A percentile compares a stretch with the other conserved stretches of the same genome.
Evolutionary conservation across 2,888 invertebrate species (phyloP).

Genomic region (Portevinia maculata): DNA sequence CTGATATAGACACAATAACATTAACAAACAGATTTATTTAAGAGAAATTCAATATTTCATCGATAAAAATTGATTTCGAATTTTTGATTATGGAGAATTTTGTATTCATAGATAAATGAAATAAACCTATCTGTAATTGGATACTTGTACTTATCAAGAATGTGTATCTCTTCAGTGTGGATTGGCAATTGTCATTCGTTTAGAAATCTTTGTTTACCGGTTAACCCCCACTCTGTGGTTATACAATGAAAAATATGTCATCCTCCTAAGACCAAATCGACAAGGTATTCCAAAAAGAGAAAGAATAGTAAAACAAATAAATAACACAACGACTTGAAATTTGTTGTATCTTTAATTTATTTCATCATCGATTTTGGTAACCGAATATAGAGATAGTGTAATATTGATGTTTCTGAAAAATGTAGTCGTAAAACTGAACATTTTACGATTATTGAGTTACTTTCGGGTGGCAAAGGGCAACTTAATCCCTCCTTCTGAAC

Average conservation of each 20-base stretch:
- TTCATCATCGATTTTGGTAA: slow-evolving; percentile 67
- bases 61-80: slow-evolving; percentile 52
- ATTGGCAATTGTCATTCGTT: slow-evolving; percentile 43
- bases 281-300: slow-evolving; percentile 28
- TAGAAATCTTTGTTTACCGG: slow-evolving; percentile 13
- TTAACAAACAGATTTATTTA: slow-evolving; percentile 23
- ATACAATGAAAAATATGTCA: slow-evolving; percentile 40
- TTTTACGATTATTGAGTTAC: slow-evolving; percentile 71
- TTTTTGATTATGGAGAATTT: slow-evolving; percentile 20
- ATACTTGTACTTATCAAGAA: slow-evolving; percentile 27
- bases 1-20: slow-evolving; percentile 39
- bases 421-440: slow-evolving; percentile 71
- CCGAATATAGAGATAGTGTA: slow-evolving; percentile 53
- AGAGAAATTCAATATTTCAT: slow-evolving; percentile 60
- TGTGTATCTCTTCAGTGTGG: slow-evolving; percentile 21
- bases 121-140: slow-evolving; percentile 38
- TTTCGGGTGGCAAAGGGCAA: slow-evolving; percentile 70
- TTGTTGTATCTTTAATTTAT: slow-evolving; percentile 64
- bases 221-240: slow-evolving; percentile 22
- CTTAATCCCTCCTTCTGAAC: slow-evolving; percentile 47
- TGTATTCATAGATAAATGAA: slow-evolving; percentile 38
- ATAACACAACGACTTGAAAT: slow-evolving; percentile 16
- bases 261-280: slow-evolving; percentile 18
- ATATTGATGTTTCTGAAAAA: slow-evolving; percentile 47
- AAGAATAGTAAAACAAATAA: slow-evolving; percentile 23